Evolutionary conservation across 2,113 vertebrate species (phyloP).

Genomic region (Anas platyrhynchos): DNA sequence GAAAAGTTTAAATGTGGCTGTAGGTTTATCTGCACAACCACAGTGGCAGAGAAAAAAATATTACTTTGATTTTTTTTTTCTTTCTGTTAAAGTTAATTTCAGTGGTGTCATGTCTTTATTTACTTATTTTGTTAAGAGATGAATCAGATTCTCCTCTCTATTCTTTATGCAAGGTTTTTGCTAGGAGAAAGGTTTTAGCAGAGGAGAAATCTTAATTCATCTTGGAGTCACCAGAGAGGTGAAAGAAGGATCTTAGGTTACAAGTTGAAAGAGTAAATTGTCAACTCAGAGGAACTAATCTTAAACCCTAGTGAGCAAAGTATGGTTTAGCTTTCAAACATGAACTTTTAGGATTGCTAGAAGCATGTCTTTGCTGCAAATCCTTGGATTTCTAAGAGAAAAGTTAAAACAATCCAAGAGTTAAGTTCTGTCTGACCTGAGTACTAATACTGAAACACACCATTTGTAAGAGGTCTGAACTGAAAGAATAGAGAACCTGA

Average conservation of each 20-base stretch:
- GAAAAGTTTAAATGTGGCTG: background rate
- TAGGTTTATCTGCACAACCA: background rate
- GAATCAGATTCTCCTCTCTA: background rate
- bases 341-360: background rate
- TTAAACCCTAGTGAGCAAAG: background rate
- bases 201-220: background rate
- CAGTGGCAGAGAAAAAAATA: background rate
- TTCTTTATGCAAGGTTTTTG: background rate
- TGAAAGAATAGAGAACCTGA: background rate
- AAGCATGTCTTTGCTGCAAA: background rate
- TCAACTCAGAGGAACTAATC: background rate
- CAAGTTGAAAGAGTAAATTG: background rate
- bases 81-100: background rate
- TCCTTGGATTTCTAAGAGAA: background rate
- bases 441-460: background rate
- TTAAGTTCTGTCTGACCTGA: background rate
- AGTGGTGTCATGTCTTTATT: background rate
- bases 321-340: background rate
- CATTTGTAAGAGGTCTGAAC: background rate
- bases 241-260: background rate
- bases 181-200: background rate
- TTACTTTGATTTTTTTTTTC: background rate
- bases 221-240: background rate
- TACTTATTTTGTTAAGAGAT: background rate
- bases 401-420: background rate